Conservation (phyloP, 2,113 vertebrate genomes). For the Columbina picui region DNA sequence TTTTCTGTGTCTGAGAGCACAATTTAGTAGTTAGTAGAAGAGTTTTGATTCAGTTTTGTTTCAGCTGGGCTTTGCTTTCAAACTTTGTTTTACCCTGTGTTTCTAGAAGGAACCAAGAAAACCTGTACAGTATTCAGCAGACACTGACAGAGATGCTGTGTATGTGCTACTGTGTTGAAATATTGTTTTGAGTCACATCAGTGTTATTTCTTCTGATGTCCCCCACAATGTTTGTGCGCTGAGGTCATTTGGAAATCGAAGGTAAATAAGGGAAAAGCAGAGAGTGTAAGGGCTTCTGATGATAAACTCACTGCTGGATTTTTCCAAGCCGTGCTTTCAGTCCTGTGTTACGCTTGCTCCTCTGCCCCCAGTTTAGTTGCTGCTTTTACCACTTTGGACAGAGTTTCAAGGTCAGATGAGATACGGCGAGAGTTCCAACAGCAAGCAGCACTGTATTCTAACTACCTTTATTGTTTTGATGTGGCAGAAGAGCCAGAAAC, state of each 20-base stretch:
- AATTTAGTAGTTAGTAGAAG: background rate
- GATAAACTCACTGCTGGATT: background rate
- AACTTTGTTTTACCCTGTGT: background rate
- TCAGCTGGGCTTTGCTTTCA: background rate
- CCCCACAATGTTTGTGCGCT: background rate
- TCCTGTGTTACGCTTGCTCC: background rate
- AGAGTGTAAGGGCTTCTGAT: background rate
- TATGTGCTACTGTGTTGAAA: background rate
- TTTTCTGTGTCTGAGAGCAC: background rate
- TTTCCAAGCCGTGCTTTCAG: background rate
- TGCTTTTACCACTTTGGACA: constrained; percentile 6
- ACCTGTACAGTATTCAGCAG: background rate
- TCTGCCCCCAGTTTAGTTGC: background rate
- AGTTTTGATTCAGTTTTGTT: background rate
- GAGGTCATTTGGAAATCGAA: background rate
- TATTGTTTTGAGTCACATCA: background rate
- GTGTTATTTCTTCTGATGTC: background rate
- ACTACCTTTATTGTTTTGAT: background rate
- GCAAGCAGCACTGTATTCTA: background rate
- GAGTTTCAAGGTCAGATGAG: constrained; percentile 56
- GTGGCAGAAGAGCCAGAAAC: background rate
- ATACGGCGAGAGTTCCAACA: background rate
- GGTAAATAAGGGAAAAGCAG: background rate
- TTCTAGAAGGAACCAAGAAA: background rate
- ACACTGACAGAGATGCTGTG: background rate